Conservation (phyloP, 2,888 invertebrate genomes). For the Parnassius glacialis region DNA sequence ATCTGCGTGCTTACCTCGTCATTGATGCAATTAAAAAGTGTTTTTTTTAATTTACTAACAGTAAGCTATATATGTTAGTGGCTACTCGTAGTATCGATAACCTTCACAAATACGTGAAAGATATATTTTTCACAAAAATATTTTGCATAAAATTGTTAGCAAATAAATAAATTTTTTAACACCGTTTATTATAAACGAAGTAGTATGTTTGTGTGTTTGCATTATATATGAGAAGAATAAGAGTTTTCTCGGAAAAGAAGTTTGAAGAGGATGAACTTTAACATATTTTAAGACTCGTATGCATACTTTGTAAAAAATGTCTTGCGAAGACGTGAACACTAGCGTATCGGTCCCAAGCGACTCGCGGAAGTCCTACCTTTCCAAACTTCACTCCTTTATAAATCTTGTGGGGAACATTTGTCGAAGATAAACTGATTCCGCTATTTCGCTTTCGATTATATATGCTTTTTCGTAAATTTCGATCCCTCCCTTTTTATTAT, state of each 20-base stretch:
- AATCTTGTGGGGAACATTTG: constrained; percentile 35
- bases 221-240: constrained; percentile 47
- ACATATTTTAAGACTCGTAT: constrained; percentile 47
- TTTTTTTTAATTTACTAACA: too few species aligned
- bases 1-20: too few species aligned
- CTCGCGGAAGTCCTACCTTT: constrained; percentile 31
- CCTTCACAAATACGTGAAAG: too few species aligned
- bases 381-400: constrained; percentile 35
- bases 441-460: constrained; percentile 15
- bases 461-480: constrained; percentile 1
- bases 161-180: too few species aligned
- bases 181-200: too few species aligned
- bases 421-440: constrained; percentile 32
- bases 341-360: constrained; percentile 51
- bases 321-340: constrained; percentile 50
- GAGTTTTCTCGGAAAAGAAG: constrained; percentile 24
- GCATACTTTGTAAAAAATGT: constrained; percentile 64
- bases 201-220: too few species aligned
- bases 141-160: too few species aligned
- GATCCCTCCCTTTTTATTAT: neutral
- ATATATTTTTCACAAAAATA: too few species aligned
- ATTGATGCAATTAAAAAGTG: too few species aligned
- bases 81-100: too few species aligned
- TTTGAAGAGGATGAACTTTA: constrained; percentile 30
- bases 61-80: too few species aligned